These are phyloP conservation scores for Zygothrica quintamaculata DNA, from an alignment of 2,888 invertebrate genomes.

Conservation along the genomic window DNA sequence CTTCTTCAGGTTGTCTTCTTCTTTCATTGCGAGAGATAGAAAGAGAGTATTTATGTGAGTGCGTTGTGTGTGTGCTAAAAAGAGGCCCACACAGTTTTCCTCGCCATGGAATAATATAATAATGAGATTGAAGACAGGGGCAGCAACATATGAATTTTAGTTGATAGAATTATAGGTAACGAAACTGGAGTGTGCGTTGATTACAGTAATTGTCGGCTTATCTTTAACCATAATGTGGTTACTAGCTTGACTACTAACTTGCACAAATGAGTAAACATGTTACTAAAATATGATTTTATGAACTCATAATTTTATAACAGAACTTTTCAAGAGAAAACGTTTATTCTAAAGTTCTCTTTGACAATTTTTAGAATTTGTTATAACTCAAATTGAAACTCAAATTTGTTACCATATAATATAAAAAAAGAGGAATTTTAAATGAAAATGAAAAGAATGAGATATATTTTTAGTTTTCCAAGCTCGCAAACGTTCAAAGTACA, in stretches of 20 bases:
- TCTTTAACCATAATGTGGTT: conserved; percentile 18
- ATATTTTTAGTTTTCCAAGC: too few relatives aligned
- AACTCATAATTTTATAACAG: too few relatives aligned
- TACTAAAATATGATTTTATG: conserved; percentile 5
- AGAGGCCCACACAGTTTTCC: conserved; percentile 52
- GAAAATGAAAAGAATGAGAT: too few relatives aligned
- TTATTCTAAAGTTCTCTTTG: too few relatives aligned
- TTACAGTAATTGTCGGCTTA: conserved; percentile 32
- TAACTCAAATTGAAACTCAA: too few relatives aligned
- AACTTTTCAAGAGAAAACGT: too few relatives aligned
- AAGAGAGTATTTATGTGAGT: background rate
- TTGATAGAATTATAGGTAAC: background rate
- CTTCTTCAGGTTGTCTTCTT: conserved; percentile 26
- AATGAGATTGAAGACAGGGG: conserved; percentile 13
- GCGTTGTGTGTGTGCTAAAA: conserved; percentile 8
- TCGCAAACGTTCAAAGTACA: too few relatives aligned
- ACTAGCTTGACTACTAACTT: conserved; percentile 14
- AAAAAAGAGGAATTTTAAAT: too few relatives aligned
- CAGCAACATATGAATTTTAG: conserved; percentile 34
- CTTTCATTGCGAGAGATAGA: background rate
- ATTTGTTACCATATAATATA: too few relatives aligned
- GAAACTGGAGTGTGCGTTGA: conserved; percentile 8
- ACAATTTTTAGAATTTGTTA: too few relatives aligned
- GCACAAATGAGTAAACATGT: conserved; percentile 1
- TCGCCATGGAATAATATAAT: conserved; percentile 45